Evolutionary conservation across 2,797 vertebrate species (phyloP).

Genomic region (Acanthopagrus latus): DNA sequence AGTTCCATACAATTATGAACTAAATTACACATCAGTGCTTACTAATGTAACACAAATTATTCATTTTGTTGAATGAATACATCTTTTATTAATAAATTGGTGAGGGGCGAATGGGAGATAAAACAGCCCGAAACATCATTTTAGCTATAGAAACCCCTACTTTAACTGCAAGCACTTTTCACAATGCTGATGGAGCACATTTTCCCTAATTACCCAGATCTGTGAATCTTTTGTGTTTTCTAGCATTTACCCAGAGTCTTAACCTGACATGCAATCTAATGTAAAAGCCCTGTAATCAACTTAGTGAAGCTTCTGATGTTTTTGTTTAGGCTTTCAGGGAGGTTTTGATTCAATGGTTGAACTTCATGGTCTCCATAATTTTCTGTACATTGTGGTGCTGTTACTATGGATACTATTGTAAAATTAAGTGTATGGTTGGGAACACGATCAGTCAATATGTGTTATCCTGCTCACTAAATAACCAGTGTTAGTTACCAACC

Average conservation of each 20-base stretch:
- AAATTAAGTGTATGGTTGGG: background rate
- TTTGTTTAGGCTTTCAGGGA: background rate
- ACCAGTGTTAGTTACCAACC: background rate
- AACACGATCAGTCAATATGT: background rate
- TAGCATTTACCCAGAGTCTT: background rate
- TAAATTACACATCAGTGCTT: constrained; percentile 41
- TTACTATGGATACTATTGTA: background rate
- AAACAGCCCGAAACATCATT: constrained; percentile 36
- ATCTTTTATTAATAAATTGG: constrained; percentile 53
- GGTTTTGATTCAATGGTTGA: background rate
- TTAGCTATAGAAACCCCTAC: constrained; percentile 23
- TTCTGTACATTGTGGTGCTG: background rate
- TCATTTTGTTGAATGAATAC: constrained; percentile 57
- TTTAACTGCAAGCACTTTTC: constrained; percentile 19
- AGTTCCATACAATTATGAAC: constrained; percentile 49
- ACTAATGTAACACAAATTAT: constrained; percentile 60
- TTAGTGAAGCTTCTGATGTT: background rate
- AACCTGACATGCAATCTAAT: constrained; percentile 4
- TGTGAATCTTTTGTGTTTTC: constrained; percentile 3
- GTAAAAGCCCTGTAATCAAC: background rate
- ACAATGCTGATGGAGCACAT: background rate
- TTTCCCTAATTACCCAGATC: constrained; percentile 5
- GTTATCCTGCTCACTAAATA: background rate
- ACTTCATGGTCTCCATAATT: too few species aligned
- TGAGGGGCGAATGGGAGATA: constrained; percentile 6